Base-by-base conservation (phyloP, 1,140 invertebrate genomes). In the Epicauta chinensis region DNA sequence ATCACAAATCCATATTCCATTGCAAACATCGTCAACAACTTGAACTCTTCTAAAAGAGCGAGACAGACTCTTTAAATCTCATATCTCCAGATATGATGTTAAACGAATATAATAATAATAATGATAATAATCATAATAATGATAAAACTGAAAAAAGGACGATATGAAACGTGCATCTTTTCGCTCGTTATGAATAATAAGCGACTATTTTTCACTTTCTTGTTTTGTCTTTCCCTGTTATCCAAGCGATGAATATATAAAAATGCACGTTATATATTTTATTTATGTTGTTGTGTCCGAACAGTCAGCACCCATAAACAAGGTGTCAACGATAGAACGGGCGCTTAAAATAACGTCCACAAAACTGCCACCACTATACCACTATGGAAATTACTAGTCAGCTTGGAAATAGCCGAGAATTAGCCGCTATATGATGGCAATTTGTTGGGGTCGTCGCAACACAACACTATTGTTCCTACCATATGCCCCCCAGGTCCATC, bases 191-290 rank as follows among this genome's bases (percentile, higher is more conserved):
- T 23, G n/a, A n/a, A n/a, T n/a, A n/a, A n/a, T n/a, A n/a, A n/a
- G n/a, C n/a, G n/a, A n/a, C n/a, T n/a, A n/a, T n/a, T n/a, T n/a
- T n/a, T n/a, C n/a, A n/a, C n/a, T n/a, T n/a, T n/a, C n/a, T n/a
- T n/a, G n/a, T n/a, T n/a, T n/a, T n/a, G n/a, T n/a, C n/a, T n/a
- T n/a, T n/a, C n/a, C n/a, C n/a, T n/a, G n/a, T n/a, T n/a, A n/a
- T n/a, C n/a, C n/a, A 13, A 17, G 29, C 32, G 42, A 52, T 52
- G 50, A 52, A 52, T 52, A 43, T 52, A 51, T n/a, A n/a, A n/a
- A 23, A 52, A 52, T 52, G 50, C 23, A 23, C 23, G 7, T 23
- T 42, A 32, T 15, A 40, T 51, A 42, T 45, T 52, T 37, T 44
- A 37, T 50, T 41, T 50, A 41, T 50, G 48, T 16, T 43, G 16